Base-by-base conservation (phyloP, 1,140 invertebrate species). In the Sarcophaga peregrina region DNA sequence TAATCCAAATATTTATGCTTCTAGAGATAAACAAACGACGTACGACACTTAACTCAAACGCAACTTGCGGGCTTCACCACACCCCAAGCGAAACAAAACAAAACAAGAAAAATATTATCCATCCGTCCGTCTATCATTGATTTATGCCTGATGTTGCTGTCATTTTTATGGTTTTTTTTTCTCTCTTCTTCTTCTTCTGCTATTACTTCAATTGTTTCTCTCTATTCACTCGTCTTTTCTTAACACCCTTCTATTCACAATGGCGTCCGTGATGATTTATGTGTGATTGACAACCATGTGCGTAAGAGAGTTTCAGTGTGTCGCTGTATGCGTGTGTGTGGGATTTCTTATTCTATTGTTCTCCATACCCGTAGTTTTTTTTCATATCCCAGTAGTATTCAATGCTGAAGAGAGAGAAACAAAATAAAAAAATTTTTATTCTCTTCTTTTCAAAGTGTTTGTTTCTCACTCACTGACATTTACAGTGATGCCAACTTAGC, bases 201-300 rank as follows among this genome's bases (percentile, higher is more conserved):
- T 78, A 45, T 50, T 17, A 78, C 20, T 78, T 75, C 75, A 78
- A 78, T 78, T 78, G 75, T 50, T 78, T 50, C 20, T 78, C 10
- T 50, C 25, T 52, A 15, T 6, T 50, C 47, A n/a, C 17, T 62
- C 9, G 58, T 37, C 17, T 20, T 45, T 25, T 54, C 78, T 54
- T 25, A 13, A 13, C 20, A 10, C 37, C 8, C 62, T 11, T 37
- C 37, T 52, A 81, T 81, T 62, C 54, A 81, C 80, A 81, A 82
- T 82, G 81, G 81, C 81, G 81, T 62, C 80, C 62, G 47, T 15
- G 17, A 81, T 82, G 81, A 82, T 82, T 82, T 82, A 82, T 82
- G 62, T 17, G 8, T 82, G 81, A 82, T 74, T 82, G 81, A 82
- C 68, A 82, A 68, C 81, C 9, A n/a, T n/a, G 75, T 76, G 46